Evolutionary conservation across 2,888 invertebrate species (phyloP), one percentile per base, ranked within the genome.

Genomic region (Linnaemya vulpina): DNA sequence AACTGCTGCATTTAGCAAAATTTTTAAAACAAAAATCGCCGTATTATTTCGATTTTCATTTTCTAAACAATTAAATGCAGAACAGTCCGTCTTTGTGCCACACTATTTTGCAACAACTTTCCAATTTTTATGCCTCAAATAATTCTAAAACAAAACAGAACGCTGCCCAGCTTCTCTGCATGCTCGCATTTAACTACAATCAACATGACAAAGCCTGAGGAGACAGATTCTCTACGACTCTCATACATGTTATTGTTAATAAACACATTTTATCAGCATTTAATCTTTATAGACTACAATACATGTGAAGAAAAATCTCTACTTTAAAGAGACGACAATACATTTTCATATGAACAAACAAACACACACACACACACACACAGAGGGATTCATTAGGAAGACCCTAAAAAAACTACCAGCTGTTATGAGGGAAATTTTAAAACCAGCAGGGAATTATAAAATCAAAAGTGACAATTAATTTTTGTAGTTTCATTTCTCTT

Each of bases 211-310:
- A 53, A 46, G 43, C 51, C 60, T 67, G 20, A 38, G 53, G 55
- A 67, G 58, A 43, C 67, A 76, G 55, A 67, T 67, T 35, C 30
- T 46, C 30, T 46, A 43, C 20, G 30, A 17, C 40, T 20, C 63
- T 51, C 62, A 62, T 51, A 62, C n/a, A 51, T 75, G 53, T 53
- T 63, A 75, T 75, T 75, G 63, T 63, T 75, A 75, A 75, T 53
- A 75, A 75, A 63, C 51, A 63, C 51, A 75, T 40, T 38, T 40
- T 40, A 15, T n/a, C 35, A n/a, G 17, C 53, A 38, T 68, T 49
- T 11, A 17, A 22, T 58, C 60, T 40, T n/a, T 3, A 11, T 25
- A 35, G 35, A 20, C 20, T 49, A 38, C 0, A 51, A 53, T 15
- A 68, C 30, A 71, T 30, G 60, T 30, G 30, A 5, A 38, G 17